phyloP scores from a whole-genome alignment of 2,113 vertebrate species.

The Lucifuga dentata region DNA sequence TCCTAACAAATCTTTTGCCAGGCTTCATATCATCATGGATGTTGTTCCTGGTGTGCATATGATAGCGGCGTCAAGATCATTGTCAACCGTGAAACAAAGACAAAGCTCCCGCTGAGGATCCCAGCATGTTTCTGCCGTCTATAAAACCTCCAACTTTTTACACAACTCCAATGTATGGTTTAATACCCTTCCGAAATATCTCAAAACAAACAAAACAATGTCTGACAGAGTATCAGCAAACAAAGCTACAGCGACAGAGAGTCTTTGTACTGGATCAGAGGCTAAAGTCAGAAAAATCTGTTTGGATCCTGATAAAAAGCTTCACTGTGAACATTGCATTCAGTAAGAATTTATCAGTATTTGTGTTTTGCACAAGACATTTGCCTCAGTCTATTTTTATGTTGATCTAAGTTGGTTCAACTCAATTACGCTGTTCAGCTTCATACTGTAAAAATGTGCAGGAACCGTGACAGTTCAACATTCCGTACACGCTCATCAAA shows the following conservation, averaged over 20 bases:
- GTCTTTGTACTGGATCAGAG: constrained; percentile 72
- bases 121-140: constrained; percentile 32
- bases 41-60: constrained; percentile 36
- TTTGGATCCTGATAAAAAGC: constrained; percentile 77
- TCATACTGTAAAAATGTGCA: constrained; percentile 24
- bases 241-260: constrained; percentile 54
- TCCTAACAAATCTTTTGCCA: constrained; percentile 39
- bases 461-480: constrained; percentile 16
- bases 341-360: constrained; percentile 58
- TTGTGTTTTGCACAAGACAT: constrained; percentile 39
- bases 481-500: not conserved
- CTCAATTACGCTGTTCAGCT: constrained; percentile 36
- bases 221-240: constrained; percentile 71
- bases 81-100: constrained; percentile 69
- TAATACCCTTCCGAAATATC: constrained; percentile 75
- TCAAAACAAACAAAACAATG: constrained; percentile 75
- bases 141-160: constrained; percentile 65
- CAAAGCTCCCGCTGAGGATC: constrained; percentile 57
- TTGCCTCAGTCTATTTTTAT: constrained; percentile 60
- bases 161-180: constrained; percentile 58
- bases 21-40: constrained; percentile 35
- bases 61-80: constrained; percentile 63
- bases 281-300: constrained; percentile 71
- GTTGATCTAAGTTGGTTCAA: constrained; percentile 60
- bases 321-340: constrained; percentile 66